phyloP scores from a whole-genome alignment of 2,113 vertebrate species.

The Pipra filicauda region DNA sequence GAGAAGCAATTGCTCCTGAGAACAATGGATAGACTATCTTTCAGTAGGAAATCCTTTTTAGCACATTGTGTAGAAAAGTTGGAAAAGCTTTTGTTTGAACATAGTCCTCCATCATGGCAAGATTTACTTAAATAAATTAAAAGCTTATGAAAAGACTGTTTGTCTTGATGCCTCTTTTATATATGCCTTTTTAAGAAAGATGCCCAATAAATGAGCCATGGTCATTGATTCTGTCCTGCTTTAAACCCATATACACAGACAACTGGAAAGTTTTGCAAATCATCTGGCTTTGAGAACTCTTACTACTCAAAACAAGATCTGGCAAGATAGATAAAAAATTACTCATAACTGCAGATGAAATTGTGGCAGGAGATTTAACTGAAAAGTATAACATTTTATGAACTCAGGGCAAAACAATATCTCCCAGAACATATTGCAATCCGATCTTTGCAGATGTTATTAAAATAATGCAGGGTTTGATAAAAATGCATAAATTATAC shows the following conservation, averaged over 20 bases:
- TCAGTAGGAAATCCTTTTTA: not conserved
- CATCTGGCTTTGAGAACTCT: not conserved
- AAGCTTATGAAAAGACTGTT: not conserved
- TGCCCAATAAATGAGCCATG: not conserved
- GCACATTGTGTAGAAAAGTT: not conserved
- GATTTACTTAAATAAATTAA: not conserved
- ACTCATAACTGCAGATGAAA: constrained; percentile 32
- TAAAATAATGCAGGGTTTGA: constrained; percentile 58
- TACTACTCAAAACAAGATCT: not conserved
- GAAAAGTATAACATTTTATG: constrained; percentile 41
- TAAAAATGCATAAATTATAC: constrained; percentile 68
- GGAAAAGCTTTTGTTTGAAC: not conserved
- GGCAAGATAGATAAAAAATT: constrained; percentile 43
- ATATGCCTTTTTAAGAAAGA: not conserved
- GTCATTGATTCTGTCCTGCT: not conserved
- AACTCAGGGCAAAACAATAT: constrained; percentile 59
- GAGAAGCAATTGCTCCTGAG: not conserved
- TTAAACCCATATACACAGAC: not conserved
- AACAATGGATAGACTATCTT: not conserved
- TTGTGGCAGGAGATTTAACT: constrained; percentile 35
- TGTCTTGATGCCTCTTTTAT: not conserved
- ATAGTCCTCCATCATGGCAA: not conserved
- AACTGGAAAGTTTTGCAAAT: constrained; percentile 11
- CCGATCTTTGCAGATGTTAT: constrained; percentile 31
- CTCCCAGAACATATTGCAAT: constrained; percentile 51